Percentiles rank a stretch among this genome's conserved stretches.
Conservation (phyloP, 1,140 invertebrate genomes). For the Papilio helenus region DNA sequence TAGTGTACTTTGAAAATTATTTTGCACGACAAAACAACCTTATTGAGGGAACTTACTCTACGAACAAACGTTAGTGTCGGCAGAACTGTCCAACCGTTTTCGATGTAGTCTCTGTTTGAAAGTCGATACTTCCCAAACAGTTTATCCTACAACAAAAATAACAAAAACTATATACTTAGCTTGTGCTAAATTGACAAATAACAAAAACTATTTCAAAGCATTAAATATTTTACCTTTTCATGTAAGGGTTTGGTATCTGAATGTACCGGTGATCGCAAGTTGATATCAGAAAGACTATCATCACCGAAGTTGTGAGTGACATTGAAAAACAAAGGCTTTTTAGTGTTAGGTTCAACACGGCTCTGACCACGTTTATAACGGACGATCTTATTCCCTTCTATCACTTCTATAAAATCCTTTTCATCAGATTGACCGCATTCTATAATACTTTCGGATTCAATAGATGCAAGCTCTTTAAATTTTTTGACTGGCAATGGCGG, state of each 20-base stretch:
- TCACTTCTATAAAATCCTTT: constrained; percentile 39
- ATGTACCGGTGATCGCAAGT: background rate
- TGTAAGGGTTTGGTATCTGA: background rate
- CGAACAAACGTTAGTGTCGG: constrained; percentile 57
- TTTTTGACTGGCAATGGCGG: constrained; percentile 40
- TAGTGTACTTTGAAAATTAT: background rate
- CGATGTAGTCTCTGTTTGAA: constrained; percentile 58
- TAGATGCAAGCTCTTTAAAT: background rate
- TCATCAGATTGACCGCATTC: constrained; percentile 40
- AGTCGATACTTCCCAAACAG: constrained; percentile 48
- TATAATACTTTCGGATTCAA: constrained; percentile 42
- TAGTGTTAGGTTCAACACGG: background rate
- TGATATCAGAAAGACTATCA: background rate
- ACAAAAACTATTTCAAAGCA: background rate
- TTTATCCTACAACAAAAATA: constrained; percentile 37
- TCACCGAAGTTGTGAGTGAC: constrained; percentile 7
- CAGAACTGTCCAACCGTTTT: constrained; percentile 60
- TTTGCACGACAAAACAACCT: no score
- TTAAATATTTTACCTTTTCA: background rate
- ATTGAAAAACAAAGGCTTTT: constrained; percentile 44
- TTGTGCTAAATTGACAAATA: background rate
- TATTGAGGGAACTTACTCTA: constrained; percentile 44
- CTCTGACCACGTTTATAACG: constrained; percentile 3
- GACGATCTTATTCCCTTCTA: constrained; percentile 47
- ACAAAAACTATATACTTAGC: background rate